A percentile compares a stretch with the other conserved stretches of the same genome.
These are phyloP conservation scores for Centropus bengalensis DNA, from an alignment of 2,113 vertebrate genomes.

Conservation along the genomic window DNA sequence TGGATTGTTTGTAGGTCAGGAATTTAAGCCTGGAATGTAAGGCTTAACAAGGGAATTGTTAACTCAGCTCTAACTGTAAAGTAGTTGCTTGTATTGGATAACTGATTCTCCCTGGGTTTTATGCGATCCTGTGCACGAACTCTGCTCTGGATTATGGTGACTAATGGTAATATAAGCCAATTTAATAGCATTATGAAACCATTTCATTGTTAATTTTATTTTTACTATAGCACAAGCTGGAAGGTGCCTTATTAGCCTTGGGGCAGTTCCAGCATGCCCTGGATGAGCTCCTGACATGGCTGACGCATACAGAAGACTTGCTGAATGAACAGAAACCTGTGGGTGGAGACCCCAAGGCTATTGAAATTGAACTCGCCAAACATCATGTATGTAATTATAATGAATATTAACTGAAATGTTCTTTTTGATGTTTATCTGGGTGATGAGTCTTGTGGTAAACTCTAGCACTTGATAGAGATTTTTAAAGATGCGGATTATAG, in stretches of 20 bases:
- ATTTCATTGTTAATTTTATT: constrained; percentile 40
- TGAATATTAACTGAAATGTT: neutral
- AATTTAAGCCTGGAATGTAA: neutral
- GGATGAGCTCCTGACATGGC: constrained; percentile 93
- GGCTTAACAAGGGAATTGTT: neutral
- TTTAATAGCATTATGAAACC: neutral
- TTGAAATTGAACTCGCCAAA: constrained; percentile 97
- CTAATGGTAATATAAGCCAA: neutral
- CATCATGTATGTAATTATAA: constrained; percentile 88
- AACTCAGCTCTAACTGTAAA: neutral
- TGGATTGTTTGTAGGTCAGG: neutral
- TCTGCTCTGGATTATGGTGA: neutral
- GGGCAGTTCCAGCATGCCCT: constrained; percentile 98
- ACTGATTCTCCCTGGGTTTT: neutral
- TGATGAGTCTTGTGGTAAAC: constrained; percentile 5
- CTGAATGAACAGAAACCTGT: constrained; percentile 92
- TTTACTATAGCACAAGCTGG: constrained; percentile 91
- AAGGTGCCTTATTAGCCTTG: constrained; percentile 92
- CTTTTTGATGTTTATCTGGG: neutral
- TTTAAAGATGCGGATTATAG: neutral
- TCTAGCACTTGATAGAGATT: neutral
- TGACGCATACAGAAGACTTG: constrained; percentile 93
- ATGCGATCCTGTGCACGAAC: neutral
- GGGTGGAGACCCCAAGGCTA: constrained; percentile 94
- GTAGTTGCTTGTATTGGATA: neutral